Conservation (phyloP, 2,113 vertebrate genomes). For the Lates calcarifer region DNA sequence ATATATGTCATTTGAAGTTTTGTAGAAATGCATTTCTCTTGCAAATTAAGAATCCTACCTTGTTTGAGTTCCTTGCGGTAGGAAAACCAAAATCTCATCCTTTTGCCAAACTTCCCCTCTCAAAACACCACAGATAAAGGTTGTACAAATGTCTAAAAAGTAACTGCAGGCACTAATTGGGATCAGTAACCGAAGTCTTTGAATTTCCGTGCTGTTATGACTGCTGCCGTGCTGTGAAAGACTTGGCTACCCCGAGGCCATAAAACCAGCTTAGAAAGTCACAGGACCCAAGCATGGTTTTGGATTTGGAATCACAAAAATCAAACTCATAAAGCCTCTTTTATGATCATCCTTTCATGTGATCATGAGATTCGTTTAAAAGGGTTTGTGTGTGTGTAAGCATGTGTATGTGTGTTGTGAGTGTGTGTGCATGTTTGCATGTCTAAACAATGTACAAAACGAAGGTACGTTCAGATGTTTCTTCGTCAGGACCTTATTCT, state of each 20-base stretch:
- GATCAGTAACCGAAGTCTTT: background rate
- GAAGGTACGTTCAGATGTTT: conserved; percentile 3
- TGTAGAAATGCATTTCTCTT: background rate
- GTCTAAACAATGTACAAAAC: background rate
- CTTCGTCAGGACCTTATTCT: background rate
- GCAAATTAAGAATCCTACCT: conserved; percentile 56
- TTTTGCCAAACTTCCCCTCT: conserved; percentile 2
- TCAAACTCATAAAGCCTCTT: conserved; percentile 65
- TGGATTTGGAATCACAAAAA: conserved; percentile 62
- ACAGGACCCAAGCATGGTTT: conserved; percentile 69
- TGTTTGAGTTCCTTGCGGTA: conserved; percentile 55
- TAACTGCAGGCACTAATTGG: too few relatives aligned
- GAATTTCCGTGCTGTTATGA: background rate
- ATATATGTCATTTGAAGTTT: background rate
- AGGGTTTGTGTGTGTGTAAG: conserved; percentile 17
- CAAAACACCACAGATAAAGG: background rate
- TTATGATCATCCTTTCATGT: conserved; percentile 68
- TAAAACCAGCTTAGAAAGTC: conserved; percentile 64
- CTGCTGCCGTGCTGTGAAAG: conserved; percentile 13
- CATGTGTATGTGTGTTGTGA: background rate
- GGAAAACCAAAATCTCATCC: conserved; percentile 68
- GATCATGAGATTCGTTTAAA: conserved; percentile 59
- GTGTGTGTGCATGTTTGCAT: background rate
- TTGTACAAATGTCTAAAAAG: background rate
- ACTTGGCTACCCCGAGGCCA: conserved; percentile 41